Evolutionary conservation across 2,113 vertebrate genomes (phyloP).

Genomic region (Chloropsis cyanopogon): DNA sequence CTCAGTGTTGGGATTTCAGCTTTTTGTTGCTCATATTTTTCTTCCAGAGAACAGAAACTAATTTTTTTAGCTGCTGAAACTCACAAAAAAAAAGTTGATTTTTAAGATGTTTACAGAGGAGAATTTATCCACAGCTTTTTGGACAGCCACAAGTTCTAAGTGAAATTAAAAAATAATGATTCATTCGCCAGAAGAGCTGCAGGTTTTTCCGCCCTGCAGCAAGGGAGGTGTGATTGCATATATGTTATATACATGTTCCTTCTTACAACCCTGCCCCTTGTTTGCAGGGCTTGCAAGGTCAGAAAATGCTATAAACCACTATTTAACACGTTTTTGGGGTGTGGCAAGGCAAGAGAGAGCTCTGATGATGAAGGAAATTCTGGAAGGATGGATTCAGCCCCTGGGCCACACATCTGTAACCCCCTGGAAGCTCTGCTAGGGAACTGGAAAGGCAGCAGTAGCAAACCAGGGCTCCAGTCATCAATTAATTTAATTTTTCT

Average conservation of each 20-base stretch:
- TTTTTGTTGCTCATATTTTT: background rate
- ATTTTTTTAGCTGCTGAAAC: background rate
- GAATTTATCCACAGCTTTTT: background rate
- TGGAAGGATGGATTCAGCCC: background rate
- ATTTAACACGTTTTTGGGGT: background rate
- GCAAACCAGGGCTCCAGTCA: slow-evolving; percentile 17
- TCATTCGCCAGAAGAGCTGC: background rate
- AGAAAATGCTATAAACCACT: background rate
- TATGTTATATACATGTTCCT: background rate
- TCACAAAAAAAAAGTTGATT: background rate
- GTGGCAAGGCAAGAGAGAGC: background rate
- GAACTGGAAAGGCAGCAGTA: background rate
- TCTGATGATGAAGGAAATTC: background rate
- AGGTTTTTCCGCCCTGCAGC: background rate
- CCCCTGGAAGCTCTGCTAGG: background rate
- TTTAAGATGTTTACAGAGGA: background rate
- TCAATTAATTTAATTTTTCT: slow-evolving; percentile 42
- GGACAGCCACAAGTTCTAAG: background rate
- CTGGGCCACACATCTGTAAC: background rate
- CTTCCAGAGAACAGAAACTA: background rate
- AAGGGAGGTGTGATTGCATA: accelerated
- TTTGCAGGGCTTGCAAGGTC: background rate
- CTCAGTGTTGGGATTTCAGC: background rate
- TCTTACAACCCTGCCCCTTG: background rate
- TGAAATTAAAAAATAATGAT: background rate